Conservation (phyloP, 1,140 invertebrate genomes). For the Tribolium madens region DNA sequence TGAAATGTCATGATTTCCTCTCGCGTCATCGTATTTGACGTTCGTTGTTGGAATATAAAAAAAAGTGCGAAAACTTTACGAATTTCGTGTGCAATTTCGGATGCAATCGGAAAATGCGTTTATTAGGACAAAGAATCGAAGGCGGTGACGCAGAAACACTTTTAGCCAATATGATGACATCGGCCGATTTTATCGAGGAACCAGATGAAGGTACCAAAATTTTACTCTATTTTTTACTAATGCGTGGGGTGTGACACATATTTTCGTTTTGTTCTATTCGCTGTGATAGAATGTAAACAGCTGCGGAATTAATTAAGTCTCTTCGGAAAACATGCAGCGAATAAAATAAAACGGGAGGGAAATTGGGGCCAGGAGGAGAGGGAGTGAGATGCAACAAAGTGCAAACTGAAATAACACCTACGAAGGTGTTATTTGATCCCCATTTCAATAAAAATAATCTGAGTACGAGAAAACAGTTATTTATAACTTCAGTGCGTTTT, state of each 20-base stretch:
- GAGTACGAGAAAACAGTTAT: too few relatives aligned
- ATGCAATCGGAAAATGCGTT: not conserved
- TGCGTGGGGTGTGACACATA: not conserved
- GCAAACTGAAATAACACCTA: too few relatives aligned
- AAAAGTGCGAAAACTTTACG: not conserved
- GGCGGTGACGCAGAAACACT: not conserved
- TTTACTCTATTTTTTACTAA: not conserved
- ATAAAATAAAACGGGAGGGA: not conserved
- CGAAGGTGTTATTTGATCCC: too few relatives aligned
- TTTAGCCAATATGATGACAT: not conserved
- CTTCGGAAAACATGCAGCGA: not conserved
- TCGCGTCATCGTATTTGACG: not conserved
- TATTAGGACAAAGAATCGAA: not conserved
- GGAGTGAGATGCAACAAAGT: not conserved
- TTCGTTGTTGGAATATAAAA: not conserved
- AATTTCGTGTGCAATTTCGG: not conserved
- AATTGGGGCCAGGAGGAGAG: not conserved
- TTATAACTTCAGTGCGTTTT: too few relatives aligned
- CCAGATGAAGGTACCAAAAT: not conserved
- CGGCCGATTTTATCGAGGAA: not conserved
- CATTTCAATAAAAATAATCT: too few relatives aligned
- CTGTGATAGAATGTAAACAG: slow-evolving; percentile 18
- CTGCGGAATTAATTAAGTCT: slow-evolving; percentile 20
- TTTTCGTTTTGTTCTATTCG: not conserved
- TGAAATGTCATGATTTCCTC: not conserved